Conservation (phyloP, 2,113 vertebrate genomes). For the Pollachius pollachius region DNA sequence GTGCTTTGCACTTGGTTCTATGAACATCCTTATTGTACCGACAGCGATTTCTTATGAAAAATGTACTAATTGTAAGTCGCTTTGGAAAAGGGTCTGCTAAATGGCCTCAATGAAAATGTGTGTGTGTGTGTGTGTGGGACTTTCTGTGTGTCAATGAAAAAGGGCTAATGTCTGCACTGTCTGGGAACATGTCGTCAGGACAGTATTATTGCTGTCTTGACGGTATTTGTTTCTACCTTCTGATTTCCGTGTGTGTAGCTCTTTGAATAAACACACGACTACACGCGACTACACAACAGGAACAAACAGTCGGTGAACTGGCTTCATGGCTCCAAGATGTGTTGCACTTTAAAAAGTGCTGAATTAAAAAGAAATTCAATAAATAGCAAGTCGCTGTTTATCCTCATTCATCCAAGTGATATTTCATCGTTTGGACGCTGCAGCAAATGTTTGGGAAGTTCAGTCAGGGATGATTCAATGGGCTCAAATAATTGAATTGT, state of each 20-base stretch:
- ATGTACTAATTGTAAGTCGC: too few species aligned
- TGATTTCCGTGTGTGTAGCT: constrained; percentile 66
- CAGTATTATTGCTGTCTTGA: constrained; percentile 28
- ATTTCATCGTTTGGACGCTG: constrained; percentile 30
- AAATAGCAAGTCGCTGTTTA: not conserved
- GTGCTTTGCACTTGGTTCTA: too few species aligned
- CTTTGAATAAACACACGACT: constrained; percentile 65
- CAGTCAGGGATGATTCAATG: constrained; percentile 20
- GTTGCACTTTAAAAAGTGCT: constrained; percentile 25
- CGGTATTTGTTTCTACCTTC: constrained; percentile 47
- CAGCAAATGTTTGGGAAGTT: constrained; percentile 33
- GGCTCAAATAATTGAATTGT: constrained; percentile 35
- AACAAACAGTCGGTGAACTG: constrained; percentile 6
- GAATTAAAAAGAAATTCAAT: too few species aligned
- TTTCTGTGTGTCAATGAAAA: not conserved
- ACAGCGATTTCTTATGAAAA: too few species aligned
- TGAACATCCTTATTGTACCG: too few species aligned
- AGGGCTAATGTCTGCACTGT: too few species aligned
- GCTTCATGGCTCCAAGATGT: constrained; percentile 48
- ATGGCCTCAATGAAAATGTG: constrained; percentile 21
- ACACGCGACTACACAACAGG: constrained; percentile 50
- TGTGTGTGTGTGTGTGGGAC: constrained; percentile 55
- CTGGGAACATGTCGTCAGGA: too few species aligned
- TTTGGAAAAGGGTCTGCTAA: too few species aligned
- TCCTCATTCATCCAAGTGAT: constrained; percentile 13